Base-by-base conservation (phyloP, 23 tunicate species). In the Ciona savignyi region DNA sequence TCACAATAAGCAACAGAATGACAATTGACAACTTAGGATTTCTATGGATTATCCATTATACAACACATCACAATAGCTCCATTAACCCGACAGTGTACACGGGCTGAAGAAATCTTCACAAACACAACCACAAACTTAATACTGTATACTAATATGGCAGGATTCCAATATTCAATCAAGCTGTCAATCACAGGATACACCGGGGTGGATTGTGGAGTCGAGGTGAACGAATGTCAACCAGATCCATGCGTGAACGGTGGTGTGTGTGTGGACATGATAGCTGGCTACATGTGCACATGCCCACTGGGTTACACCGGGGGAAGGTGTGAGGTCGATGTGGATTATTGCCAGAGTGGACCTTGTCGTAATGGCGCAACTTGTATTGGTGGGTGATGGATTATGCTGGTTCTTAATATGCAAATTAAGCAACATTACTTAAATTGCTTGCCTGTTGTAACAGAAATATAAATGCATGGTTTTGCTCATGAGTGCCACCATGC, bases 121-220 rank as follows among this genome's bases (percentile, higher is more conserved):
- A n/a, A n/a, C n/a, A n/a, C n/a, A n/a, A n/a, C n/a, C n/a, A n/a
- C n/a, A n/a, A n/a, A n/a, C n/a, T n/a, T n/a, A n/a, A n/a, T n/a
- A n/a, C n/a, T n/a, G n/a, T n/a, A n/a, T n/a, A n/a, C n/a, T n/a
- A n/a, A n/a, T n/a, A n/a, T n/a, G n/a, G n/a, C n/a, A n/a, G n/a
- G n/a, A n/a, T n/a, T n/a, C n/a, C n/a, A n/a, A n/a, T n/a, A n/a
- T n/a, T n/a, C n/a, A n/a, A n/a, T n/a, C n/a, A n/a, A n/a, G n/a
- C n/a, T n/a, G n/a, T n/a, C n/a, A n/a, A n/a, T n/a, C n/a, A n/a
- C 80, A 87, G 95, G 95, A 1, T 87, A 51, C 34, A 76, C 86
- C 23, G 95, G 95, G 4, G 9, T 26, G 24, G 21, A 65, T 48
- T 87, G 95, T 42, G 79, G 76, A 21, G 31, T 29, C 22, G 72